Percentiles rank a stretch among this genome's conserved stretches.
phyloP scores from a whole-genome alignment of 2,113 vertebrate genomes.

The Cranoglanis bouderius region DNA sequence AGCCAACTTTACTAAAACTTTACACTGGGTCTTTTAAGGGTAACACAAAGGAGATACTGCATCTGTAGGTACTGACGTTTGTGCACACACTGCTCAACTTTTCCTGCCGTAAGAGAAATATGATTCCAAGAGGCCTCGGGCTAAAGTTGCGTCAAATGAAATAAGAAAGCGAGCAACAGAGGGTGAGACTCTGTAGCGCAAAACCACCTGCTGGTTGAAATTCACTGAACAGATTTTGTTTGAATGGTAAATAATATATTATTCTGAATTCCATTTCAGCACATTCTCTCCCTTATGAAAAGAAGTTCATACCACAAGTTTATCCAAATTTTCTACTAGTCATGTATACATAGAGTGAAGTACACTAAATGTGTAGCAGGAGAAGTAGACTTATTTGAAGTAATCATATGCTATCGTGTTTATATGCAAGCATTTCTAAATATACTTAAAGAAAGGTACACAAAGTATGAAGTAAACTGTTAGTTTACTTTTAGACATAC shows the following conservation, averaged over 20 bases:
- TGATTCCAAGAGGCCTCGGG: background rate
- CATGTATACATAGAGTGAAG: background rate
- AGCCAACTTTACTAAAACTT: background rate
- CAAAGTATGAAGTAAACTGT: background rate
- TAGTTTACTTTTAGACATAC: background rate
- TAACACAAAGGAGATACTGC: background rate
- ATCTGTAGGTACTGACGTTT: background rate
- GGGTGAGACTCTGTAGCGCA: background rate
- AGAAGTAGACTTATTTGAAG: background rate
- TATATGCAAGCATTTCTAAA: background rate
- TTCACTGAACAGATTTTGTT: background rate
- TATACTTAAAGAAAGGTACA: background rate
- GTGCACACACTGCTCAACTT: background rate
- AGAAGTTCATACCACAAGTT: background rate
- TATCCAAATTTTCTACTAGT: background rate
- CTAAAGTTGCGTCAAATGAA: background rate
- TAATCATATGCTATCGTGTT: background rate
- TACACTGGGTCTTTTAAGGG: background rate
- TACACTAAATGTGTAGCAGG: background rate
- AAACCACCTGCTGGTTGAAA: constrained; percentile 20
- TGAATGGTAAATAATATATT: constrained; percentile 2
- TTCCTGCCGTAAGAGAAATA: background rate
- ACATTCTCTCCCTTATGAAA: background rate
- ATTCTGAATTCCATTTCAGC: constrained; percentile 6
- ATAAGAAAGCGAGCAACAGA: background rate